A percentile compares a stretch with the other conserved stretches of the same genome.
phyloP scores from a whole-genome alignment of 2,888 invertebrate species.

The Zhengitettix transpicula region DNA sequence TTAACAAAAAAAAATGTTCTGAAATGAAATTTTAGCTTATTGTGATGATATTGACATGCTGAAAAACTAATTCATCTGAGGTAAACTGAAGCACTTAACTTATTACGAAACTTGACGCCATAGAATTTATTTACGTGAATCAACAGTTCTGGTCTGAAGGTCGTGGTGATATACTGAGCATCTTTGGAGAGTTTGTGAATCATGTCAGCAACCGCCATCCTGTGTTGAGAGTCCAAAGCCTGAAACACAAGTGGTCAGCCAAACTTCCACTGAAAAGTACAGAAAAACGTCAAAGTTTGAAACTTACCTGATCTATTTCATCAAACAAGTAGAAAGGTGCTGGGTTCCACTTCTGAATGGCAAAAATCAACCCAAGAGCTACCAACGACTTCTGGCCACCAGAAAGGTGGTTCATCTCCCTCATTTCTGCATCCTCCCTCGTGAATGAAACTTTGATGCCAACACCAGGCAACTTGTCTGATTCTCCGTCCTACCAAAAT shows the following conservation, averaged over 20 bases:
- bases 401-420: conserved; percentile 98
- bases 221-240: conserved; percentile 92
- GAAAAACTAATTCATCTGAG: no score
- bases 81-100: conserved; percentile 43
- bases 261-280: no score
- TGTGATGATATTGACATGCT: not conserved
- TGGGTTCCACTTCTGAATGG: conserved; percentile 99
- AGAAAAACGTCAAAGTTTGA: not conserved
- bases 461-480: conserved; percentile 70
- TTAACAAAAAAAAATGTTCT: no score
- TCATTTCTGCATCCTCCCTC: conserved; percentile 86
- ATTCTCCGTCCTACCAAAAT: conserved; percentile 23
- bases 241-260: conserved; percentile 21
- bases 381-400: conserved; percentile 99
- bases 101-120: conserved; percentile 91
- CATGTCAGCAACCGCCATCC: conserved; percentile 97
- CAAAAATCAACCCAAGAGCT: conserved; percentile 92
- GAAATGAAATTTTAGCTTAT: no score
- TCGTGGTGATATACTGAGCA: conserved; percentile 99
- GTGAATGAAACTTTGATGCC: conserved; percentile 93
- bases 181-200: conserved; percentile 88
- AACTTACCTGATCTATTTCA: conserved; percentile 87
- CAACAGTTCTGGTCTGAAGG: conserved; percentile 90
- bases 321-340: conserved; percentile 99
- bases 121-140: conserved; percentile 98